phyloP scores from a whole-genome alignment of 1,140 invertebrate genomes.

The Stegodyphus mimosarum region DNA sequence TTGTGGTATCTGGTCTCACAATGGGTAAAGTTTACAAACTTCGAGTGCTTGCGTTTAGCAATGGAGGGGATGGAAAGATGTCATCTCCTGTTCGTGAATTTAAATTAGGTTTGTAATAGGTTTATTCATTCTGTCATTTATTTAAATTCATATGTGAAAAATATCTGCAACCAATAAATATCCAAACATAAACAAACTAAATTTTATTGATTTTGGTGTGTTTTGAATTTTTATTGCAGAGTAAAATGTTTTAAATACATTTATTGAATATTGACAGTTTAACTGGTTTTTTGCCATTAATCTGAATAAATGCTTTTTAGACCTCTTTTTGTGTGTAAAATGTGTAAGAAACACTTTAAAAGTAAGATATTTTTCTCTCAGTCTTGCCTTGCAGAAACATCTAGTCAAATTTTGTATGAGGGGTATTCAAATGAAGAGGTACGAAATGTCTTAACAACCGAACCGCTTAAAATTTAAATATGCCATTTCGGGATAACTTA shows the following conservation, averaged over 20 bases:
- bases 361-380: too few relatives aligned
- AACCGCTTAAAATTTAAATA: background rate
- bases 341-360: too few relatives aligned
- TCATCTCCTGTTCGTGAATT: slow-evolving; percentile 74
- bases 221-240: too few relatives aligned
- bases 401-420: background rate
- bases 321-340: too few relatives aligned
- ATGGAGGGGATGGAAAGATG: slow-evolving; percentile 95
- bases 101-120: slow-evolving; percentile 48
- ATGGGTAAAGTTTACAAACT: slow-evolving; percentile 84
- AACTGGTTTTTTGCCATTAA: too few relatives aligned
- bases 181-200: too few relatives aligned
- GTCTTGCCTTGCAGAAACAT: too few relatives aligned
- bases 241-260: too few relatives aligned
- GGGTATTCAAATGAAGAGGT: background rate
- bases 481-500: background rate
- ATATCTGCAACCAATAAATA: too few relatives aligned
- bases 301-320: too few relatives aligned
- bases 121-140: background rate
- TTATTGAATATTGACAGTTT: too few relatives aligned
- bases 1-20: slow-evolving; percentile 80
- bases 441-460: background rate
- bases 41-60: slow-evolving; percentile 90
- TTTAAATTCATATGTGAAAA: background rate
- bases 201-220: too few relatives aligned